phyloP scores from a whole-genome alignment of 1,140 invertebrate genomes.

The Adoxophyes honmai region DNA sequence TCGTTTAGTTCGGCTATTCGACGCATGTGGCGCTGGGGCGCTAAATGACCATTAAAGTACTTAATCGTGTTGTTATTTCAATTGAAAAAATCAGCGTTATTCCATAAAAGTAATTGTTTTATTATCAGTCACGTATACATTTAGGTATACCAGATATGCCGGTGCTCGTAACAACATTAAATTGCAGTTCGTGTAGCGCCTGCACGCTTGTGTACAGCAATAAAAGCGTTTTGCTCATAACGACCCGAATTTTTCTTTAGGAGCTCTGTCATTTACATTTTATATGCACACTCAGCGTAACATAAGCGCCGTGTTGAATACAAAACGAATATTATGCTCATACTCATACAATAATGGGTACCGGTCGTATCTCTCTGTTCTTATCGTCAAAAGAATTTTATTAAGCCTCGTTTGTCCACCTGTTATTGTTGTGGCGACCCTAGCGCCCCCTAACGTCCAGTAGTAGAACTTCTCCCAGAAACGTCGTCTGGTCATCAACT shows the following conservation, averaged over 20 bases:
- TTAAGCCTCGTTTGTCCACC: too few relatives aligned
- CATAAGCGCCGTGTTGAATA: slow-evolving; percentile 11
- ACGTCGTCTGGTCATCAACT: too few relatives aligned
- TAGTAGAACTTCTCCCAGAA: too few relatives aligned
- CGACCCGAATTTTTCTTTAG: slow-evolving; percentile 31
- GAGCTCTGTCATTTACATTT: slow-evolving; percentile 33
- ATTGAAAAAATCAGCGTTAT: too few relatives aligned
- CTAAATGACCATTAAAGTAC: too few relatives aligned
- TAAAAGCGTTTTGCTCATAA: slow-evolving; percentile 29
- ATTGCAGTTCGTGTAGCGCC: slow-evolving; percentile 22
- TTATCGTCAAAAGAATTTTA: background rate
- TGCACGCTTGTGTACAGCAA: slow-evolving; percentile 33
- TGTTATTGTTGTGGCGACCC: too few relatives aligned
- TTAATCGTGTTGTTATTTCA: too few relatives aligned
- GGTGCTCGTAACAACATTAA: slow-evolving; percentile 16
- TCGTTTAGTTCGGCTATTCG: too few relatives aligned
- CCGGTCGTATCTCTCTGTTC: background rate
- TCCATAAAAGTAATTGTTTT: too few relatives aligned
- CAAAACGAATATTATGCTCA: background rate
- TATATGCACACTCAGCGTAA: slow-evolving; percentile 6
- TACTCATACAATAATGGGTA: background rate
- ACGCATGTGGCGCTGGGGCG: too few relatives aligned
- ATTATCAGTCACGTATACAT: background rate
- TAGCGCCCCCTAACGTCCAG: too few relatives aligned
- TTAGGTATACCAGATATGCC: background rate